phyloP scores from a whole-genome alignment of 37 sponge, comb jelly and placozoan species.

The Beroe ovata region DNA sequence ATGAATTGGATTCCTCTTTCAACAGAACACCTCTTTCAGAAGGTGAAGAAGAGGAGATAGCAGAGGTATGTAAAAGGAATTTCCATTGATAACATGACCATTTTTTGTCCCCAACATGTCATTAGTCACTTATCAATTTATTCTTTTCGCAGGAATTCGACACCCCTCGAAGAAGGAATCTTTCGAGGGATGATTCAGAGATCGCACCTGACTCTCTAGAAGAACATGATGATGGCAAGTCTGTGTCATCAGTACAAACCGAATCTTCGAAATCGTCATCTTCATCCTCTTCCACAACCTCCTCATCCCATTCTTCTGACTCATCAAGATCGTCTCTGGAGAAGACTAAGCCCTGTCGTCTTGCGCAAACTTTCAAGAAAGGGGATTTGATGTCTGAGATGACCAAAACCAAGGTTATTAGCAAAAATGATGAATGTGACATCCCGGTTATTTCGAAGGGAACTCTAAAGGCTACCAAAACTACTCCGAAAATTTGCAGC shows the following conservation, averaged over 20 bases:
- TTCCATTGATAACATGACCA: too few species aligned
- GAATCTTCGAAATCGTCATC: constrained; percentile 20
- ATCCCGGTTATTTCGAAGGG: neutral
- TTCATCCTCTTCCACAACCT: neutral
- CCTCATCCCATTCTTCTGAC: neutral
- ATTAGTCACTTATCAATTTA: too few species aligned
- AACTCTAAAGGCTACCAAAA: neutral
- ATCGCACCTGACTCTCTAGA: neutral
- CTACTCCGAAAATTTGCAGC: neutral
- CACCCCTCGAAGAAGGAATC: too few species aligned
- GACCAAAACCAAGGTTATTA: constrained; percentile 4
- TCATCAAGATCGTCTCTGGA: neutral
- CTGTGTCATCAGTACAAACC: neutral
- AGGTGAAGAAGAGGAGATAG: neutral
- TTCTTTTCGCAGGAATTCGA: too few species aligned
- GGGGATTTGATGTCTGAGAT: constrained; percentile 15
- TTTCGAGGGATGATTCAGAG: neutral
- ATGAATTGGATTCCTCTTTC: neutral
- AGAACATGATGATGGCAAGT: neutral
- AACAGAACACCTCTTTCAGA: neutral
- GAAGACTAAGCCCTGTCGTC: neutral
- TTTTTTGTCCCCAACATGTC: too few species aligned
- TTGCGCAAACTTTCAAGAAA: constrained; percentile 51
- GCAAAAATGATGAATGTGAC: neutral
- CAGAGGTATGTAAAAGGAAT: neutral